A percentile compares a stretch with the other conserved stretches of the same genome.
Conservation (phyloP, 2,113 vertebrate species). For the Limanda limanda region DNA sequence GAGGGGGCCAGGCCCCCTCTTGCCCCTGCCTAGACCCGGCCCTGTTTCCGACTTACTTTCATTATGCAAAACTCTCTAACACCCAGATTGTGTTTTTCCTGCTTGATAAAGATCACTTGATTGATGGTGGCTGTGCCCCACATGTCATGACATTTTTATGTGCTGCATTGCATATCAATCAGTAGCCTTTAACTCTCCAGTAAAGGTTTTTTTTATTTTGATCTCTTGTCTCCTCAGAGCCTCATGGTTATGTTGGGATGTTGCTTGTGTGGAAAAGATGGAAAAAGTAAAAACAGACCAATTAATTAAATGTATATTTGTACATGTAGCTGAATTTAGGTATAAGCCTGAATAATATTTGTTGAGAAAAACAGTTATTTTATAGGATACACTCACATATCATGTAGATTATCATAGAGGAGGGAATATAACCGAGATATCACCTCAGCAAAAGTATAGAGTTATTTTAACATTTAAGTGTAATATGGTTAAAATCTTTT, state of each 20-base stretch:
- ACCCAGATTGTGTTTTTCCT: conserved; percentile 15
- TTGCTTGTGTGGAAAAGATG: conserved; percentile 12
- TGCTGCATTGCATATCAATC: conserved; percentile 49
- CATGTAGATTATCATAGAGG: neutral
- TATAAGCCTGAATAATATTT: conserved; percentile 14
- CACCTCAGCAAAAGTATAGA: neutral
- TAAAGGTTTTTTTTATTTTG: conserved; percentile 14
- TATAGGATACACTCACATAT: neutral
- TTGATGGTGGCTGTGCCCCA: conserved; percentile 33
- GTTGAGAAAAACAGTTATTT: neutral
- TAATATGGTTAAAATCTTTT: neutral
- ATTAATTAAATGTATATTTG: conserved; percentile 18
- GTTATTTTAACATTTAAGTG: neutral
- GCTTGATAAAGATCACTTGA: conserved; percentile 44
- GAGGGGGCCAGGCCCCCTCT: too few relatives aligned
- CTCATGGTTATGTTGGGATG: conserved; percentile 7
- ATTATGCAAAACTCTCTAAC: conserved; percentile 10
- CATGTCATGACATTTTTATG: conserved; percentile 46
- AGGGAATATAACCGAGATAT: neutral
- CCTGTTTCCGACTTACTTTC: neutral
- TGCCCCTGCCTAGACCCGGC: too few relatives aligned
- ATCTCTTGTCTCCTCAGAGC: neutral
- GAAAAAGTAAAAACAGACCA: conserved; percentile 4
- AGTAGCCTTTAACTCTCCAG: conserved; percentile 2
- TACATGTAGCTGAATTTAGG: conserved; percentile 15